A percentile compares a stretch with the other conserved stretches of the same genome.
phyloP scores from a whole-genome alignment of 2,888 invertebrate genomes.

The Mythimna lalbum region DNA sequence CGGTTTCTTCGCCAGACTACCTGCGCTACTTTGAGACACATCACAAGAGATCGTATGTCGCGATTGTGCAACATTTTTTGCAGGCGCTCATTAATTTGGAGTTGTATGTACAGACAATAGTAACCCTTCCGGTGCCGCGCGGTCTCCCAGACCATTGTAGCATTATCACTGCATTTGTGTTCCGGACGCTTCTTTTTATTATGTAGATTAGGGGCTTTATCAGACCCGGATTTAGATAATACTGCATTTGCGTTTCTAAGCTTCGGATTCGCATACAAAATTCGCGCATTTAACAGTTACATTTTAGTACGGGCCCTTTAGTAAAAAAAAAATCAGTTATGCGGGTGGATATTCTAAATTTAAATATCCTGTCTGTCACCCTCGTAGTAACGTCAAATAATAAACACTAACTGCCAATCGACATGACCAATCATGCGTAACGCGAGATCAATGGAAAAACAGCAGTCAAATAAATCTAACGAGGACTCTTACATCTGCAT shows the following conservation, averaged over 20 bases:
- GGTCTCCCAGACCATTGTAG: conserved; percentile 81
- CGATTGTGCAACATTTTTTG: conserved; percentile 89
- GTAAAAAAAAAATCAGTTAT: conserved; percentile 36
- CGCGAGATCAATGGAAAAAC: conserved; percentile 86
- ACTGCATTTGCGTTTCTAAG: conserved; percentile 69
- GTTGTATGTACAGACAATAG: conserved; percentile 86
- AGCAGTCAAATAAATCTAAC: conserved; percentile 90
- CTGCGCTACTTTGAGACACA: conserved; percentile 77
- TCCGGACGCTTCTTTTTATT: conserved; percentile 88
- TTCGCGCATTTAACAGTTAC: conserved; percentile 59
- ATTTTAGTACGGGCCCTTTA: conserved; percentile 19
- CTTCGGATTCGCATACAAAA: conserved; percentile 66
- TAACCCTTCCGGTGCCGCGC: conserved; percentile 83
- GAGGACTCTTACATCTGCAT: conserved; percentile 89
- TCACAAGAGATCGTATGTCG: conserved; percentile 82
- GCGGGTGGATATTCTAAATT: conserved; percentile 53
- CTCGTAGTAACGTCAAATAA: conserved; percentile 74
- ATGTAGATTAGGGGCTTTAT: conserved; percentile 88
- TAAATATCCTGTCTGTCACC: conserved; percentile 43
- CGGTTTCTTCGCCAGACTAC: conserved; percentile 32
- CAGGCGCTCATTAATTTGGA: conserved; percentile 89
- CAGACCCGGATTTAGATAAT: conserved; percentile 82
- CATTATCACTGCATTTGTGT: conserved; percentile 85
- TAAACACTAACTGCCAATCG: conserved; percentile 87
- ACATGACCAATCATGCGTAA: conserved; percentile 89